Evolutionary conservation across 2,888 invertebrate species (phyloP).

Genomic region (Matsumyia berberina): DNA sequence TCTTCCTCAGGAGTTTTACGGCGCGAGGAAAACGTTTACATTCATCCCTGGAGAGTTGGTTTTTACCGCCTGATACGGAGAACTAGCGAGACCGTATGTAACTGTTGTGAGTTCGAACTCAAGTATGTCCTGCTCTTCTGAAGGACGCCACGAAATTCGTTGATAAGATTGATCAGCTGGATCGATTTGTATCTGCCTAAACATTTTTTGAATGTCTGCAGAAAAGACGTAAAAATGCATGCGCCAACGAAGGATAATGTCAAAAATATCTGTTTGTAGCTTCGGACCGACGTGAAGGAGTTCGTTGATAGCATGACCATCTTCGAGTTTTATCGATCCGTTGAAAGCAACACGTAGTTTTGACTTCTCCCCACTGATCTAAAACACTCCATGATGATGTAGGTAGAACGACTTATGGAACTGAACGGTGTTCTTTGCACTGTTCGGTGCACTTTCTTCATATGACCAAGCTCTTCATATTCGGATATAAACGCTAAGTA

Average conservation of each 20-base stretch:
- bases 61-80: slow-evolving; percentile 66
- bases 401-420: neutral
- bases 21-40: neutral
- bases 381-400: neutral
- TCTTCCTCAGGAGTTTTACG: neutral
- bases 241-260: slow-evolving; percentile 37
- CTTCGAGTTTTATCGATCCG: neutral
- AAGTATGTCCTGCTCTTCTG: neutral
- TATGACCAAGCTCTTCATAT: neutral
- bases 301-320: neutral
- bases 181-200: slow-evolving; percentile 5
- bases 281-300: slow-evolving; percentile 4
- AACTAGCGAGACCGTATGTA: slow-evolving; percentile 54
- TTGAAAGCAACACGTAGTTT: neutral
- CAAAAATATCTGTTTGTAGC: slow-evolving; percentile 73
- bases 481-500: neutral
- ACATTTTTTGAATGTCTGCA: slow-evolving; percentile 18
- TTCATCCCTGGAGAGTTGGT: neutral
- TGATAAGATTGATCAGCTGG: slow-evolving; percentile 10
- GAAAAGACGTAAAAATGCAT: slow-evolving; percentile 3
- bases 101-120: slow-evolving; percentile 51
- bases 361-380: neutral
- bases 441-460: neutral
- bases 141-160: slow-evolving; percentile 19
- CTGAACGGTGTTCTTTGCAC: neutral